These are phyloP conservation scores for Dunckerocampus dactyliophorus DNA, from an alignment of 2,113 vertebrate species.

Conservation along the genomic window DNA sequence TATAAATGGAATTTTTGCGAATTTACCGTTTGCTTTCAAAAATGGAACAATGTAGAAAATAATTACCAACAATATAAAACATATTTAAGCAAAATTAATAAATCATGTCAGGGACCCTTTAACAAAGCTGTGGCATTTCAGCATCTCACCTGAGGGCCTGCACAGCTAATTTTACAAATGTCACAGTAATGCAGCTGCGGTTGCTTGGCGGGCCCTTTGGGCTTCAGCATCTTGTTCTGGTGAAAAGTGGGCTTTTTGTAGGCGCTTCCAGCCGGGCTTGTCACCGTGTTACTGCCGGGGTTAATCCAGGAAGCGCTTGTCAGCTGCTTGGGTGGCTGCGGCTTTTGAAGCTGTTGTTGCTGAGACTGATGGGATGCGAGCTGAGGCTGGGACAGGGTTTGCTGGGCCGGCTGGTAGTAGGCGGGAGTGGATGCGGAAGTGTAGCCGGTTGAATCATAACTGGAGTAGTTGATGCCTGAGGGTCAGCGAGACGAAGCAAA, in stretches of 20 bases:
- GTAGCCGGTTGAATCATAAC: conserved; percentile 64
- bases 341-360: conserved; percentile 35
- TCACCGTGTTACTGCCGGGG: conserved; percentile 63
- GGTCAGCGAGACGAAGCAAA: conserved; percentile 11
- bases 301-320: conserved; percentile 69
- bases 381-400: conserved; percentile 59
- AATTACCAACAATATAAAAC: too few species aligned
- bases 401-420: conserved; percentile 69
- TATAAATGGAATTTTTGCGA: too few species aligned
- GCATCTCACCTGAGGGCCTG: conserved; percentile 79
- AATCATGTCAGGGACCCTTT: too few species aligned
- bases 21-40: too few species aligned
- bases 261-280: conserved; percentile 34
- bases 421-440: conserved; percentile 61
- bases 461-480: conserved; percentile 71
- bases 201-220: conserved; percentile 71
- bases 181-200: conserved; percentile 82
- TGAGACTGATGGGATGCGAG: conserved; percentile 51
- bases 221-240: conserved; percentile 69
- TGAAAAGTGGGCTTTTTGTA: conserved; percentile 71
- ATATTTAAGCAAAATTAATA: too few species aligned
- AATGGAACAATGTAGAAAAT: too few species aligned
- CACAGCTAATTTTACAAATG: conserved; percentile 84
- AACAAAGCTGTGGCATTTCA: too few species aligned
- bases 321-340: conserved; percentile 63